These are phyloP conservation scores for Pherbina coryleti DNA, from an alignment of 2,888 invertebrate genomes.

Conservation along the genomic window DNA sequence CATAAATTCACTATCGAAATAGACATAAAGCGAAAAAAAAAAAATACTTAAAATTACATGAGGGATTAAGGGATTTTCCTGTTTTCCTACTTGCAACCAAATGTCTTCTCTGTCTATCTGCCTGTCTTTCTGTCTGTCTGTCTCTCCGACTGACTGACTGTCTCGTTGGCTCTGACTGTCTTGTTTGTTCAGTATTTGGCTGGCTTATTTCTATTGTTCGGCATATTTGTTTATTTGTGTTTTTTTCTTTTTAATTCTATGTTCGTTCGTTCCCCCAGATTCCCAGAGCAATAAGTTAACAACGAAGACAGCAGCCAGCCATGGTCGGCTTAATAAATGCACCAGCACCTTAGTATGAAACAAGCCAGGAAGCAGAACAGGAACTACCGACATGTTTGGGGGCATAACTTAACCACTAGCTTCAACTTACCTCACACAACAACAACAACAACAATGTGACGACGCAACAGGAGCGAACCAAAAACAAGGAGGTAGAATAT, in stretches of 20 bases:
- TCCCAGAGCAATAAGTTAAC: conserved; percentile 64
- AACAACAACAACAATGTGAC: neutral
- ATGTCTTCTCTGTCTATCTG: neutral
- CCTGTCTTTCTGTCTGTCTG: neutral
- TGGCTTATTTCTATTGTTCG: neutral
- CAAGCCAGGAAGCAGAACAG: conserved; percentile 22
- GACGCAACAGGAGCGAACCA: neutral
- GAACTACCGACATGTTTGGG: conserved; percentile 59
- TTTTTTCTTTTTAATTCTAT: neutral
- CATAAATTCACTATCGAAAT: neutral
- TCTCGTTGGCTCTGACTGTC: neutral
- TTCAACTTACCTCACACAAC: no score
- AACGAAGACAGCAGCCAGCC: conserved; percentile 49
- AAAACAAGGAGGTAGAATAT: neutral
- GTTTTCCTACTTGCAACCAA: conserved; percentile 2
- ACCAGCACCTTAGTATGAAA: neutral
- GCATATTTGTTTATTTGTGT: conserved; percentile 1
- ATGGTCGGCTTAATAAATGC: conserved; percentile 22
- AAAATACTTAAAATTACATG: conserved; percentile 67
- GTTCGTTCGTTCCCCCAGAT: conserved; percentile 46
- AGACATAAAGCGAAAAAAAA: conserved; percentile 31
- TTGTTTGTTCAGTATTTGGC: neutral
- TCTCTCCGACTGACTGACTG: neutral
- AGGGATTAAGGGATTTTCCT: conserved; percentile 64
- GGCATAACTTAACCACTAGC: conserved; percentile 50